Conservation (phyloP, 2,113 vertebrate genomes). For the Charina bottae region DNA sequence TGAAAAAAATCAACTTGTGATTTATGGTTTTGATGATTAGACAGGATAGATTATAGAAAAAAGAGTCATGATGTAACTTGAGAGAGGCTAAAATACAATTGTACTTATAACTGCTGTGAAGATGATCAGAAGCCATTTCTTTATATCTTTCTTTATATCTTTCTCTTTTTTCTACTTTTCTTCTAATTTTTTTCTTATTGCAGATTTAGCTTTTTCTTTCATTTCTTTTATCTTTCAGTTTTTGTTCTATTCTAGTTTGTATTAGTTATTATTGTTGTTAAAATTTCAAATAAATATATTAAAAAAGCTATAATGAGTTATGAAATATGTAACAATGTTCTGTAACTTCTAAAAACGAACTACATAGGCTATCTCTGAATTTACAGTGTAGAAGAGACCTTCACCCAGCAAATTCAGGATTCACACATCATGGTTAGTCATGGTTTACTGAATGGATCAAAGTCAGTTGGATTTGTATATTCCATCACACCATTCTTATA, state of each 20-base stretch:
- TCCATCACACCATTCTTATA: no score
- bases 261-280: no score
- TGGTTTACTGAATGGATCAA: no score
- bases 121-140: not conserved
- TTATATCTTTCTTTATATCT: not conserved
- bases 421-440: no score
- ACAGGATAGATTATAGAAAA: not conserved
- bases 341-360: no score
- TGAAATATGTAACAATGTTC: not conserved
- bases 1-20: not conserved
- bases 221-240: no score
- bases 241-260: no score
- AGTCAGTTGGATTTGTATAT: no score
- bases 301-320: not conserved
- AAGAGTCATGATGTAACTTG: not conserved
- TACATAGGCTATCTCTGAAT: not conserved
- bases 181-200: not conserved
- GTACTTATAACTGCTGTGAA: not conserved
- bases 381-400: not conserved
- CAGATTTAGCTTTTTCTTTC: not conserved
- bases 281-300: not conserved
- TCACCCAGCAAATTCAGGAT: no score
- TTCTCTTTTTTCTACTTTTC: not conserved
- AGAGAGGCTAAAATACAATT: not conserved
- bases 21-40: not conserved